Conservation (phyloP, 2,888 invertebrate species). For the Leuctra nigra region DNA sequence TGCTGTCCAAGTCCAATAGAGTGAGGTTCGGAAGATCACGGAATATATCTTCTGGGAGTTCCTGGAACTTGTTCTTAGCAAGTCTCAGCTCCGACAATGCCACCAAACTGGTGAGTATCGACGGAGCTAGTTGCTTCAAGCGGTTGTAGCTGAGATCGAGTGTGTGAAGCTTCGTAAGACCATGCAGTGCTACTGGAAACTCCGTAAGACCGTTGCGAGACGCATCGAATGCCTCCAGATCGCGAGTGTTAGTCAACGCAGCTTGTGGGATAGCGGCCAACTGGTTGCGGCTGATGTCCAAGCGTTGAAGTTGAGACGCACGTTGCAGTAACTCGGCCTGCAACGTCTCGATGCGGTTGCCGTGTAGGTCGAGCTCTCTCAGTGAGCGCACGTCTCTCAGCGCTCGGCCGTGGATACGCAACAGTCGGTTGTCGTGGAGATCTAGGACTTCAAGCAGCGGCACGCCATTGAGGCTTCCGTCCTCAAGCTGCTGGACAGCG, state of each 20-base stretch:
- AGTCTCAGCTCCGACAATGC: constrained; percentile 64
- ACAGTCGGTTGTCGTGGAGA: constrained; percentile 65
- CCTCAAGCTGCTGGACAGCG: constrained; percentile 60
- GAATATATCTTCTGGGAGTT: constrained; percentile 64
- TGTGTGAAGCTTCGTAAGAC: constrained; percentile 58
- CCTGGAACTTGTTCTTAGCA: constrained; percentile 65
- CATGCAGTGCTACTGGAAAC: constrained; percentile 63
- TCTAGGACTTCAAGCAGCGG: constrained; percentile 64
- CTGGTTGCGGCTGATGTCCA: constrained; percentile 72
- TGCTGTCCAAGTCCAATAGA: constrained; percentile 71
- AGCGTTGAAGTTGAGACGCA: constrained; percentile 52
- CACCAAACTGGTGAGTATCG: constrained; percentile 60
- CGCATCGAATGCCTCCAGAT: constrained; percentile 65
- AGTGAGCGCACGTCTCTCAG: constrained; percentile 49
- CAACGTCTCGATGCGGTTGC: constrained; percentile 66
- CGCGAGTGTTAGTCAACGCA: constrained; percentile 51
- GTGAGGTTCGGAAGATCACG: constrained; percentile 61
- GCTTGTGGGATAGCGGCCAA: constrained; percentile 59
- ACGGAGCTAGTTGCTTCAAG: constrained; percentile 60
- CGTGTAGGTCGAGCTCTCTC: constrained; percentile 64
- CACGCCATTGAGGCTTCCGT: constrained; percentile 62
- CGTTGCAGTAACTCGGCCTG: constrained; percentile 62
- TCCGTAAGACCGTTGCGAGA: constrained; percentile 70
- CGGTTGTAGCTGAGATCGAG: constrained; percentile 75
- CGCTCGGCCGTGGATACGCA: constrained; percentile 50